phyloP scores from a whole-genome alignment of 1,140 invertebrate species.

The Gerris buenoi region DNA sequence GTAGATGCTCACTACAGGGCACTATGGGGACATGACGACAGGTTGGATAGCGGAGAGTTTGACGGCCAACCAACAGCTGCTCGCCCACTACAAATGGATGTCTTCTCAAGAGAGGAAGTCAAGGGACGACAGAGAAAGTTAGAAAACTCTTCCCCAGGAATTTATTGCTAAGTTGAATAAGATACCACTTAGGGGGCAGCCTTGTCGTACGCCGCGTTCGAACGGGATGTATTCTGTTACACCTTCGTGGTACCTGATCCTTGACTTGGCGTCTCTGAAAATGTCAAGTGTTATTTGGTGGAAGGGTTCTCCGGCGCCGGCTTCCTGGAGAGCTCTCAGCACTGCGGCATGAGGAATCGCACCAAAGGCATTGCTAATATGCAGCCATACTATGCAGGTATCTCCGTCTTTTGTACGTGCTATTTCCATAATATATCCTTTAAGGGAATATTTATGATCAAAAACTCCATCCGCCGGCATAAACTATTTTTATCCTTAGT shows the following conservation, averaged over 20 bases:
- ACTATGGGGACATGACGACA: too few relatives aligned
- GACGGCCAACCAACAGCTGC: too few relatives aligned
- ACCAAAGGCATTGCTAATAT: constrained; percentile 26
- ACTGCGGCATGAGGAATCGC: constrained; percentile 26
- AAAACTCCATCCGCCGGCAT: constrained; percentile 7
- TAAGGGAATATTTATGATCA: constrained; percentile 5
- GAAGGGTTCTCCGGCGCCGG: constrained; percentile 10
- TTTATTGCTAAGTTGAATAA: constrained; percentile 32
- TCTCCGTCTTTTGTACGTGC: constrained; percentile 12
- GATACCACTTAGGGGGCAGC: constrained; percentile 29
- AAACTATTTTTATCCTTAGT: constrained; percentile 17
- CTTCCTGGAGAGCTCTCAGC: constrained; percentile 4
- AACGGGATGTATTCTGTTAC: constrained; percentile 24
- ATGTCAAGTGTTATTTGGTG: constrained; percentile 19
- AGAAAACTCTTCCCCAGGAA: constrained; percentile 15
- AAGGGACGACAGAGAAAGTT: too few relatives aligned
- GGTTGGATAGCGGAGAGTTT: too few relatives aligned
- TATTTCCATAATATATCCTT: constrained; percentile 17
- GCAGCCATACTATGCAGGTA: constrained; percentile 25
- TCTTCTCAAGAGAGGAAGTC: too few relatives aligned
- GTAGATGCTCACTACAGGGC: too few relatives aligned
- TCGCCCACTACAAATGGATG: too few relatives aligned
- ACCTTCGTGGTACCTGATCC: not conserved
- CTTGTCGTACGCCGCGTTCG: constrained; percentile 28
- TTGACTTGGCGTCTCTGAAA: not conserved